phyloP scores from a whole-genome alignment of 2,888 invertebrate species.

The Agapostemon virescens region DNA sequence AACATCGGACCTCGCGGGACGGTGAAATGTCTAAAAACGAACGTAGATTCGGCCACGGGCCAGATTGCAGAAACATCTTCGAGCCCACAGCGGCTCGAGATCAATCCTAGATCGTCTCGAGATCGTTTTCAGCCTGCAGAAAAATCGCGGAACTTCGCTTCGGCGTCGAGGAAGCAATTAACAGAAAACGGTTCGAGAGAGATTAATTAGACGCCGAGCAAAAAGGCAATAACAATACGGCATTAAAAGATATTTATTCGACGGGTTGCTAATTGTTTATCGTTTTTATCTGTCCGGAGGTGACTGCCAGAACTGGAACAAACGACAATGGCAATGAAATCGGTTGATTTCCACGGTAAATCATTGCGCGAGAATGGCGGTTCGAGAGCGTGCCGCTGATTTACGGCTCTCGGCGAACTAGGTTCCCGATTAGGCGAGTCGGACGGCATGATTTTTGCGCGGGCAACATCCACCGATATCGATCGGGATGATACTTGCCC shows the following conservation, averaged over 20 bases:
- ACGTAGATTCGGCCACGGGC: too few species aligned
- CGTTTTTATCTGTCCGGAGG: not conserved
- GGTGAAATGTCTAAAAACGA: not conserved
- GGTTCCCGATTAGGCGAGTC: conserved; percentile 31
- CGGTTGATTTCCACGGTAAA: not conserved
- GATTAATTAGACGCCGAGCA: not conserved
- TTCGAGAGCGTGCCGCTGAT: conserved; percentile 21
- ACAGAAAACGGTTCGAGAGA: not conserved
- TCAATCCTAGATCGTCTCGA: too few species aligned
- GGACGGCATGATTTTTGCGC: conserved; percentile 14
- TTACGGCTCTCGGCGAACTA: conserved; percentile 39
- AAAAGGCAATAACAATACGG: not conserved
- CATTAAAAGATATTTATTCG: not conserved
- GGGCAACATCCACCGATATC: not conserved
- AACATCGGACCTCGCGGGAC: not conserved
- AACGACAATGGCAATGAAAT: conserved; percentile 38
- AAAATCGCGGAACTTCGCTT: not conserved
- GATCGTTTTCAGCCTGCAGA: not conserved
- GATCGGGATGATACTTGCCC: conserved; percentile 19
- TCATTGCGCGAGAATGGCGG: conserved; percentile 15
- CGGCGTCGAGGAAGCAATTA: not conserved
- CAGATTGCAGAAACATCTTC: too few species aligned
- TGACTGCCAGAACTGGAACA: not conserved
- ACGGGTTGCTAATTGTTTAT: not conserved
- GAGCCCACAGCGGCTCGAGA: too few species aligned